These are phyloP conservation scores for Rostratula benghalensis DNA, from an alignment of 2,113 vertebrate species.

Conservation along the genomic window DNA sequence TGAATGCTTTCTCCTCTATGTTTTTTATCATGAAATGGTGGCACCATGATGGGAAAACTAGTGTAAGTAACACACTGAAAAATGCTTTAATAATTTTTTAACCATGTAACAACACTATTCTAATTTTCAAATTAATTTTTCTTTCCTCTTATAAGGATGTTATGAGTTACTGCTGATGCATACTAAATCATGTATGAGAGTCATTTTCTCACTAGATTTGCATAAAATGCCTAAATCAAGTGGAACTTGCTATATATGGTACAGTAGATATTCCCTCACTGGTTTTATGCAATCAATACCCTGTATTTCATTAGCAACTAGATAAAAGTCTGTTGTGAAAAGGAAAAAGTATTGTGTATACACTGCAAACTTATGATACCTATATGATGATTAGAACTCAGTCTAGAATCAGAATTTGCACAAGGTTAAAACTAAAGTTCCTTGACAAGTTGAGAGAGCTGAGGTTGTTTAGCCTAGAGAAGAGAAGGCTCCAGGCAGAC, in stretches of 20 bases:
- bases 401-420: slow-evolving; percentile 65
- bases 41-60: slow-evolving; percentile 88
- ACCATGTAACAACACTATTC: slow-evolving; percentile 80
- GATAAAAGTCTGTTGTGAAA: slow-evolving; percentile 68
- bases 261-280: slow-evolving; percentile 70
- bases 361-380: slow-evolving; percentile 56
- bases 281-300: slow-evolving; percentile 76
- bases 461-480: background rate
- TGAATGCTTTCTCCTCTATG: slow-evolving; percentile 87
- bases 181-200: slow-evolving; percentile 87
- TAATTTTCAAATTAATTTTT: slow-evolving; percentile 88
- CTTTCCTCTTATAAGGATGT: slow-evolving; percentile 88
- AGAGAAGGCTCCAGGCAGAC: background rate
- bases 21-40: slow-evolving; percentile 97
- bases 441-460: background rate
- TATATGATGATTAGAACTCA: slow-evolving; percentile 53
- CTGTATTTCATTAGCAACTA: slow-evolving; percentile 84
- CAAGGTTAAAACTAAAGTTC: slow-evolving; percentile 10
- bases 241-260: slow-evolving; percentile 75
- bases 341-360: slow-evolving; percentile 47
- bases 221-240: slow-evolving; percentile 87
- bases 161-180: slow-evolving; percentile 82
- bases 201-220: slow-evolving; percentile 87
- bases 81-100: slow-evolving; percentile 84
- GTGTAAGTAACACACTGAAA: slow-evolving; percentile 83